Evolutionary conservation across 1,140 invertebrate genomes (phyloP), one percentile per base, ranked within the genome.

Genomic region (Catajapyx aquilonaris): DNA sequence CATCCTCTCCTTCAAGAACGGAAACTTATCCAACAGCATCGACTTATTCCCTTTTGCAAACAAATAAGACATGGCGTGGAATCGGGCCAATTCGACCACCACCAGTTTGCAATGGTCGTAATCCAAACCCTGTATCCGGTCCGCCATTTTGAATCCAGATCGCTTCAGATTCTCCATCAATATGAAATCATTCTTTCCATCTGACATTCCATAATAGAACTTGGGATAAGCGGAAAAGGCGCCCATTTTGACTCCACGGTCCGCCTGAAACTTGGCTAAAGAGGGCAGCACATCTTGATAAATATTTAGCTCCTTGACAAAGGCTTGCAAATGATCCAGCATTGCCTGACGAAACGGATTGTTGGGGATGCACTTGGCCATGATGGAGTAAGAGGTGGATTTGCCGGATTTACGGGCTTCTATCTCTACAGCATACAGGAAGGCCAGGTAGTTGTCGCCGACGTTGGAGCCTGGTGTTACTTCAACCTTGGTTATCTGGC

Each of bases 181-280:
- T 7, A 80, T 52, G 28, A 68, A 74, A 49, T 76, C 74, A 48
- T 74, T 65, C 25, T 54, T 39, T 0, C 72, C 74, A 52, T 77
- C 71, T 5, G 50, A 52, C 15, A 31, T 17, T 16, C 38, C 32
- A 36, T 31, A 20, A 3, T 32, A 19, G 17, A 13, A 40, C 3
- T 32, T 20, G n/a, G 38, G 32, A 23, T 28, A 20, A 9, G 38
- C 13, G 18, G 22, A 31, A 2, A 15, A 20, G 11, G 35, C 9
- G 2, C 20, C 30, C 7, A 15, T 7, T 5, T 7, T 7, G 30
- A n/a, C n/a, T n/a, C n/a, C n/a, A n/a, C n/a, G n/a, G n/a, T n/a
- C n/a, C n/a, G n/a, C n/a, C n/a, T n/a, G n/a, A n/a, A n/a, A n/a
- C n/a, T n/a, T n/a, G n/a, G n/a, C n/a, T n/a, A n/a, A n/a, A n/a